Percentiles rank a stretch among this genome's conserved stretches.
Evolutionary conservation across 2,113 vertebrate genomes (phyloP).

Genomic region (Eolophus roseicapilla): DNA sequence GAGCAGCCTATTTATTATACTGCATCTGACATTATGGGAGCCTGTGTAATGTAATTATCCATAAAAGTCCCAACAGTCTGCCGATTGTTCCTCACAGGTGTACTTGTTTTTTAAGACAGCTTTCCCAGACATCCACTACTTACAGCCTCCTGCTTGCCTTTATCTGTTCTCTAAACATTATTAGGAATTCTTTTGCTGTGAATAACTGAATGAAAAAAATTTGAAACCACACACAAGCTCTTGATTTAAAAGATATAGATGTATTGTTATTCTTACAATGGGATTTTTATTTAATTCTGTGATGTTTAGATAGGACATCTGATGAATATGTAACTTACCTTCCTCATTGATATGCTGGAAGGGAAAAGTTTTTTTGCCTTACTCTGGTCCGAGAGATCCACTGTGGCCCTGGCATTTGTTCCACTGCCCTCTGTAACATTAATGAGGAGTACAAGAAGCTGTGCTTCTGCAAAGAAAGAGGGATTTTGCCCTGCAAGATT

Average conservation of each 20-base stretch:
- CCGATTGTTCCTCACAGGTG: not conserved
- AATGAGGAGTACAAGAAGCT: not conserved
- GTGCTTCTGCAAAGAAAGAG: not conserved
- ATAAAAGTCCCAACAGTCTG: conserved; percentile 12
- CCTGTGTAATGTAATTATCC: conserved; percentile 44
- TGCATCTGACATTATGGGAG: conserved; percentile 45
- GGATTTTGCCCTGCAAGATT: not conserved
- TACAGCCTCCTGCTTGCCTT: not conserved
- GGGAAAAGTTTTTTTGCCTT: not conserved
- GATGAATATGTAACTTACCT: not conserved
- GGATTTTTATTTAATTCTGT: not conserved
- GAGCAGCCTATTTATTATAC: conserved; percentile 50
- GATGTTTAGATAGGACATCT: not conserved
- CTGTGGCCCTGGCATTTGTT: fast-evolving
- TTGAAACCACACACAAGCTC: not conserved
- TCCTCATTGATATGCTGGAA: not conserved
- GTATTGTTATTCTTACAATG: not conserved
- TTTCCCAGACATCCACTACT: conserved; percentile 1
- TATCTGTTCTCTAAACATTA: not conserved
- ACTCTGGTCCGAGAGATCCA: not conserved
- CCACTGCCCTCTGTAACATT: not conserved
- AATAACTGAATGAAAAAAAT: not conserved
- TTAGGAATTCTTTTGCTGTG: not conserved
- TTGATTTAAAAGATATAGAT: not conserved
- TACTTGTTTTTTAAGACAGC: conserved; percentile 27